Percentiles rank a stretch among this genome's conserved stretches.
Evolutionary conservation across 1,140 invertebrate species (phyloP).

Genomic region (Steinernema khuongi): DNA sequence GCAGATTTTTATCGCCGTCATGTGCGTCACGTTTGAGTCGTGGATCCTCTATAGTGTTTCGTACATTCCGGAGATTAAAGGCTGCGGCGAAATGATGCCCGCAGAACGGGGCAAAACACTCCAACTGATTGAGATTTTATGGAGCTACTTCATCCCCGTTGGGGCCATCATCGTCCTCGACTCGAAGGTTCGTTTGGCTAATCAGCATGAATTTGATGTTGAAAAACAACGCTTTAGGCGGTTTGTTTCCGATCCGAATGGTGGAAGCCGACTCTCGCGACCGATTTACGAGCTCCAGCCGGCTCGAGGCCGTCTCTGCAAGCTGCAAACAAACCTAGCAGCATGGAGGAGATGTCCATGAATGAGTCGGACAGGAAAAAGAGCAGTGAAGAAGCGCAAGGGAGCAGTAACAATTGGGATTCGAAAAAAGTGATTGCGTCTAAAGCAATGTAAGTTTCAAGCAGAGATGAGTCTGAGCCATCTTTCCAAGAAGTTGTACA

Average conservation of each 20-base stretch:
- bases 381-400: conserved; percentile 22
- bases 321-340: not conserved
- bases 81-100: conserved; percentile 41
- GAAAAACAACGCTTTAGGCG: conserved; percentile 15
- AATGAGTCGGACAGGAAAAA: not conserved
- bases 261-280: not conserved
- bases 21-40: conserved; percentile 33
- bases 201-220: conserved; percentile 1
- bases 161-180: conserved; percentile 49
- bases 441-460: not conserved
- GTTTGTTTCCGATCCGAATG: conserved; percentile 33
- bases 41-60: conserved; percentile 54
- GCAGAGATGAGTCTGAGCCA: too few species aligned
- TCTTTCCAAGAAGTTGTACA: too few species aligned
- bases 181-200: conserved; percentile 31
- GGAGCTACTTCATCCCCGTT: conserved; percentile 49
- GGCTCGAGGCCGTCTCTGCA: conserved; percentile 21
- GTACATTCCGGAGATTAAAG: conserved; percentile 31
- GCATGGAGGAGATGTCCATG: conserved; percentile 15
- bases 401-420: not conserved
- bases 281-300: not conserved
- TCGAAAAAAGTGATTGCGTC: conserved; percentile 15
- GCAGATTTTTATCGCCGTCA: conserved; percentile 24
- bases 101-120: conserved; percentile 31
- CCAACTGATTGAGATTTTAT: conserved; percentile 50